Conservation (phyloP, 2,797 vertebrate species). For the Pangasius mekongensis region DNA sequence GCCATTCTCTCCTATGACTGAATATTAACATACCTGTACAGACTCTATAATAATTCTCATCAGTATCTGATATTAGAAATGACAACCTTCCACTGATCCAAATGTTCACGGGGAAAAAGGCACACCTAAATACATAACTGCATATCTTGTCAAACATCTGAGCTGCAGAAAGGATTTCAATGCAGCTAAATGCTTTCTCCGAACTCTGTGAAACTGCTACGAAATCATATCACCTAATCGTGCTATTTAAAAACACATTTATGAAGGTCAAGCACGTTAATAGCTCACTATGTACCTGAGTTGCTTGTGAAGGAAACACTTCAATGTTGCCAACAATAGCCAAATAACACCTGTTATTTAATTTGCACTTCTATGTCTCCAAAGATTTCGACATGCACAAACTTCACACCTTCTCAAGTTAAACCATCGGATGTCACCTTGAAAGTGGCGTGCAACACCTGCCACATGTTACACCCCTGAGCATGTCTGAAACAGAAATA, state of each 20-base stretch:
- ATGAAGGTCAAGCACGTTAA: constrained; percentile 29
- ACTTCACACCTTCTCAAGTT: constrained; percentile 47
- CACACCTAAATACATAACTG: not conserved
- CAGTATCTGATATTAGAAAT: constrained; percentile 56
- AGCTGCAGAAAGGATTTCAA: constrained; percentile 60
- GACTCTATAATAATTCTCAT: constrained; percentile 1
- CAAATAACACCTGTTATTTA: constrained; percentile 40
- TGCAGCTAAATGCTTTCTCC: constrained; percentile 59
- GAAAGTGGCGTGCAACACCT: constrained; percentile 42
- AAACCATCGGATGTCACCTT: constrained; percentile 43
- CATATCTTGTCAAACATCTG: not conserved
- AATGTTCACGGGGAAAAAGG: not conserved
- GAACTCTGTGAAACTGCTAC: constrained; percentile 72
- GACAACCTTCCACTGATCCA: constrained; percentile 62
- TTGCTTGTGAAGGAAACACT: not conserved
- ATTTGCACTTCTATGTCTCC: constrained; percentile 22
- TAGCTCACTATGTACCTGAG: not conserved
- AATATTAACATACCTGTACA: constrained; percentile 37
- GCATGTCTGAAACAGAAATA: constrained; percentile 25
- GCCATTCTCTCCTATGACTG: constrained; percentile 24
- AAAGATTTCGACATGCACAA: constrained; percentile 21
- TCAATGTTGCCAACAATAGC: constrained; percentile 5
- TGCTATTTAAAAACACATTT: constrained; percentile 27
- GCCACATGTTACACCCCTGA: constrained; percentile 35
- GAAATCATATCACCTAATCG: constrained; percentile 33